Conservation (phyloP, 1,140 invertebrate genomes). For the Psix sp. region DNA sequence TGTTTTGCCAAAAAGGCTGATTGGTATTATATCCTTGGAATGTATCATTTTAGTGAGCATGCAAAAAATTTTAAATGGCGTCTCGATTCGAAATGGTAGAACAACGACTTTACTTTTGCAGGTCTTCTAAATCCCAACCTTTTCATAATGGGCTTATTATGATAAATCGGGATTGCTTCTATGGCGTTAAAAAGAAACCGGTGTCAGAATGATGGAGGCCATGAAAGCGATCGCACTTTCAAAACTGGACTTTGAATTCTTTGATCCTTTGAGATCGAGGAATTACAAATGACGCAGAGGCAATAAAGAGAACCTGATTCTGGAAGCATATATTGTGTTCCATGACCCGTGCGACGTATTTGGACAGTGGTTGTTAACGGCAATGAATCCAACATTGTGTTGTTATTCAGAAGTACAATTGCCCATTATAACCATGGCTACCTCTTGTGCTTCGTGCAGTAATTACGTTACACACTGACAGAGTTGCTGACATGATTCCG, state of each 20-base stretch:
- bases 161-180: slow-evolving; percentile 55
- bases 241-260: slow-evolving; percentile 55
- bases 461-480: slow-evolving; percentile 69
- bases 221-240: slow-evolving; percentile 54
- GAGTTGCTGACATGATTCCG: slow-evolving; percentile 49
- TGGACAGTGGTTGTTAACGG: slow-evolving; percentile 73
- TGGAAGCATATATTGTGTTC: slow-evolving; percentile 66
- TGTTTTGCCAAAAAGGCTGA: slow-evolving; percentile 17
- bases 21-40: slow-evolving; percentile 45
- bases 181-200: slow-evolving; percentile 54
- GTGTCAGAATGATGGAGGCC: slow-evolving; percentile 55
- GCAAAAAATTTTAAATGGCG: slow-evolving; percentile 44
- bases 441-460: slow-evolving; percentile 68
- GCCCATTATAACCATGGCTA: slow-evolving; percentile 70
- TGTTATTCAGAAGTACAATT: slow-evolving; percentile 70
- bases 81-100: slow-evolving; percentile 44
- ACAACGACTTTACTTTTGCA: slow-evolving; percentile 40
- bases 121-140: slow-evolving; percentile 47
- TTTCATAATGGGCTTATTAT: slow-evolving; percentile 57
- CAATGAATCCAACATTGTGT: slow-evolving; percentile 73
- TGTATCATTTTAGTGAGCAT: slow-evolving; percentile 42
- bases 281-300: slow-evolving; percentile 66
- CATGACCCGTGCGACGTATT: slow-evolving; percentile 68
- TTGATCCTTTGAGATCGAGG: slow-evolving; percentile 57
- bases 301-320: slow-evolving; percentile 71